Base-by-base conservation (phyloP, 2,797 vertebrate species). In the Enteromius afrohamiltoni region DNA sequence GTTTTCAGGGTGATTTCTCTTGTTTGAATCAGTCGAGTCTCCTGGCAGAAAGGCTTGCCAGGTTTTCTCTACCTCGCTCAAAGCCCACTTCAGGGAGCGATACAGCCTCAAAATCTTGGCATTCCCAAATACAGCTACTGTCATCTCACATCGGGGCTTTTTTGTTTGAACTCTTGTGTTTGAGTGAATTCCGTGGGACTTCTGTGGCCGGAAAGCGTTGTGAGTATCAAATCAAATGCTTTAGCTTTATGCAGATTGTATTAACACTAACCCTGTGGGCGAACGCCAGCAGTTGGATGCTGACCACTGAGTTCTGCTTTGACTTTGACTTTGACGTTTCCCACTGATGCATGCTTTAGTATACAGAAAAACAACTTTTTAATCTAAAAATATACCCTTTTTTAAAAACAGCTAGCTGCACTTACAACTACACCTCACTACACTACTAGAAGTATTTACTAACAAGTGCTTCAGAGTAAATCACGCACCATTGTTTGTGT, bases 291-390 rank as follows among this genome's bases (percentile, higher is more conserved):
- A 79, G 83, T 89, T 85, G 64, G 55, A 82, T 65, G 34, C 82
- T 89, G 91, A 84, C 77, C 70, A 65, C 69, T 83, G 69, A 49
- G 26, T 83, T 91, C 89, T 83, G 78, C 79, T 84, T 83, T 65
- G 42, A 42, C 78, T 83, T 55, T 21, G 49, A 51, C 21, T 64
- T 76, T 90, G 84, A 86, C 82, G 77, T 83, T 77, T 85, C 62
- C 86, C 88, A 91, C 86, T 89, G 55, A 73, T 62, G n/a, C 26
- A 26, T 73, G 77, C 86, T 77, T 83, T 60, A 71, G 84, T 19
- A 51, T 37, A 21, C 40, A 3, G 53, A 23, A 23, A 5, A 23
- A 16, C 14, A 8, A 9, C 3, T 3, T 55, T 37, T 55, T 37
- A 0, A 23, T 40, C 31, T 40, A 58, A 37, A 75, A 51, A 37